Evolutionary conservation across 2,888 invertebrate genomes (phyloP).

Genomic region (Ypsolopha scabrella): DNA sequence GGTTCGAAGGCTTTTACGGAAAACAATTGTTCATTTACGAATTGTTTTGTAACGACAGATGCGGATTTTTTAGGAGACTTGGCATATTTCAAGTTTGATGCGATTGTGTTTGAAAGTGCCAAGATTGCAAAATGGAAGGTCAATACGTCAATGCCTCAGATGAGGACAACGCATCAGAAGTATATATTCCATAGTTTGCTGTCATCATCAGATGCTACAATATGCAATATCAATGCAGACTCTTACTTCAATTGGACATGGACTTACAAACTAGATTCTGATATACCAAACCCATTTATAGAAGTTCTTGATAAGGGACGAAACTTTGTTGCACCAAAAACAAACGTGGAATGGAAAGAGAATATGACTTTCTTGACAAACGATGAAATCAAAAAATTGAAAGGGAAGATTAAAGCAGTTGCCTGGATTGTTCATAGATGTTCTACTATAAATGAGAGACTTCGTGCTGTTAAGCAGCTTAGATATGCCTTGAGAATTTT

Average conservation of each 20-base stretch:
- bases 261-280: constrained; percentile 50
- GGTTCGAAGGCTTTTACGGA: constrained; percentile 30
- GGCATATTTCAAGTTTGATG: constrained; percentile 37
- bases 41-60: constrained; percentile 45
- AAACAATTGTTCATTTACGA: constrained; percentile 29
- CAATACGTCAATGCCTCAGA: constrained; percentile 20
- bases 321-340: constrained; percentile 29
- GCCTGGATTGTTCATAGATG: constrained; percentile 36
- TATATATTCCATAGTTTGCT: constrained; percentile 42
- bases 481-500: constrained; percentile 39
- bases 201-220: constrained; percentile 28
- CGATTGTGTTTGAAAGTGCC: constrained; percentile 37
- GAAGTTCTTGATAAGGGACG: constrained; percentile 34
- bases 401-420: constrained; percentile 21
- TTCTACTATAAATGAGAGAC: constrained; percentile 12
- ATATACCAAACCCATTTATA: constrained; percentile 44
- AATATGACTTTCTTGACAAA: constrained; percentile 22
- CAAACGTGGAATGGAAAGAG: constrained; percentile 25
- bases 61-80: constrained; percentile 12
- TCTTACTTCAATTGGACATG: constrained; percentile 58
- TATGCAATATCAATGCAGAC: constrained; percentile 34
- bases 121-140: constrained; percentile 18
- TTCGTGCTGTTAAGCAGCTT: constrained; percentile 31
- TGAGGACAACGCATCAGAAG: constrained; percentile 34
- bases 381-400: constrained; percentile 28